Percentiles rank a stretch among this genome's conserved stretches.
Evolutionary conservation across 2,113 vertebrate genomes (phyloP).

Genomic region (Oryzias javanicus): DNA sequence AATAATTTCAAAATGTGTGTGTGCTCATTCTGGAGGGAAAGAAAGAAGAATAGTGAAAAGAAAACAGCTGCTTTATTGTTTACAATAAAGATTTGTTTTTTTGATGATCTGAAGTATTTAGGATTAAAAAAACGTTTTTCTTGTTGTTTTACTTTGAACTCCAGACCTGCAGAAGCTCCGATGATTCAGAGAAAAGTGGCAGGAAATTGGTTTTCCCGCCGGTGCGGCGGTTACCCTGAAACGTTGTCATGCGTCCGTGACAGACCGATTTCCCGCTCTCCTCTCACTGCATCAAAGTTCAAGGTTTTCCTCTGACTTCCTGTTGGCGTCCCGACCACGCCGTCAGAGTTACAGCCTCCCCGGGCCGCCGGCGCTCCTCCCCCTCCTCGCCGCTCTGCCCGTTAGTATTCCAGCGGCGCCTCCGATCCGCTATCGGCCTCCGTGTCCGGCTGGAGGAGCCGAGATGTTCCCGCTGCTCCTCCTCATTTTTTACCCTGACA

Average conservation of each 20-base stretch:
- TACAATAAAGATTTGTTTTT: too few species aligned
- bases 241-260: constrained; percentile 17
- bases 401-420: constrained; percentile 58
- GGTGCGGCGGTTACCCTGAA: neutral
- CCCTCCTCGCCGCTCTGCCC: constrained; percentile 35
- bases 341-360: constrained; percentile 53
- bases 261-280: constrained; percentile 13
- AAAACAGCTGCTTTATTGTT: too few species aligned
- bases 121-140: too few species aligned
- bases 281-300: constrained; percentile 17
- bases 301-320: constrained; percentile 26
- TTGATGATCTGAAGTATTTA: too few species aligned
- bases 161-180: too few species aligned
- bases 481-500: constrained; percentile 65
- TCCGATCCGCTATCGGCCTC: constrained; percentile 55
- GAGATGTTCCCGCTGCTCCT: constrained; percentile 3
- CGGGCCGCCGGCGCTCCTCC: constrained; percentile 44
- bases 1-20: too few species aligned
- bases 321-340: constrained; percentile 38
- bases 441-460: constrained; percentile 37
- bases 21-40: too few species aligned
- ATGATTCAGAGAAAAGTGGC: too few species aligned
- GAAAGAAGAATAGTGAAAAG: too few species aligned
- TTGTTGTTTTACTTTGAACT: too few species aligned
- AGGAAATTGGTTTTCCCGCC: too few species aligned